phyloP scores from a whole-genome alignment of 2,888 invertebrate species.

The Ophion obscuratus region DNA sequence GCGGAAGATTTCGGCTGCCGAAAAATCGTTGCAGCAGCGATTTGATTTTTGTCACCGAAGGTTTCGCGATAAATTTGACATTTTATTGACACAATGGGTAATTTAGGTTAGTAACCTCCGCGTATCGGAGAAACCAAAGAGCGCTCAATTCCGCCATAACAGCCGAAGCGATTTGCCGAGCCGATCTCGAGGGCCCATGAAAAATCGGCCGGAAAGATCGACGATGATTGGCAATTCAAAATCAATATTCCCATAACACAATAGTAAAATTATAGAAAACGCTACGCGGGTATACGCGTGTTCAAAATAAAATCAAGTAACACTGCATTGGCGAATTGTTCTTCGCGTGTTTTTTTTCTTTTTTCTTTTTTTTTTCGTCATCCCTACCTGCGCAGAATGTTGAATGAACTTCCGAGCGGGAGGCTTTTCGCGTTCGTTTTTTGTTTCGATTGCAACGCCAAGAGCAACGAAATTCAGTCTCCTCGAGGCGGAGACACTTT shows the following conservation, averaged over 20 bases:
- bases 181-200: conserved; percentile 11
- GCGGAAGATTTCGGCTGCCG: background rate
- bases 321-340: conserved; percentile 30
- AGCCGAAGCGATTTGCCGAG: background rate
- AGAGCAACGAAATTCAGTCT: conserved; percentile 73
- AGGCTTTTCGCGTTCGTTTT: conserved; percentile 68
- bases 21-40: background rate
- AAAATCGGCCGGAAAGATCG: conserved; percentile 9
- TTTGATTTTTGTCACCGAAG: background rate
- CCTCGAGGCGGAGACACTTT: conserved; percentile 64
- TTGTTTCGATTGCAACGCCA: conserved; percentile 73
- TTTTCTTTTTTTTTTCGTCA: background rate
- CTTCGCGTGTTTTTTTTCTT: background rate
- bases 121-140: conserved; percentile 53
- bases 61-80: background rate
- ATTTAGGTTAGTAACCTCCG: conserved; percentile 50
- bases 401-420: conserved; percentile 76
- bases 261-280: background rate
- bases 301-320: background rate
- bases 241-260: conserved; percentile 34
- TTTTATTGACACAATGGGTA: conserved; percentile 42
- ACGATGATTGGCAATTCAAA: conserved; percentile 1
- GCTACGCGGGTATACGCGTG: background rate
- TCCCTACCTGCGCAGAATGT: conserved; percentile 70
- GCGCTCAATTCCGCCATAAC: conserved; percentile 53